Conservation (phyloP, 2,888 invertebrate genomes). For the Scaptodrosophila latifasciaeformis region DNA sequence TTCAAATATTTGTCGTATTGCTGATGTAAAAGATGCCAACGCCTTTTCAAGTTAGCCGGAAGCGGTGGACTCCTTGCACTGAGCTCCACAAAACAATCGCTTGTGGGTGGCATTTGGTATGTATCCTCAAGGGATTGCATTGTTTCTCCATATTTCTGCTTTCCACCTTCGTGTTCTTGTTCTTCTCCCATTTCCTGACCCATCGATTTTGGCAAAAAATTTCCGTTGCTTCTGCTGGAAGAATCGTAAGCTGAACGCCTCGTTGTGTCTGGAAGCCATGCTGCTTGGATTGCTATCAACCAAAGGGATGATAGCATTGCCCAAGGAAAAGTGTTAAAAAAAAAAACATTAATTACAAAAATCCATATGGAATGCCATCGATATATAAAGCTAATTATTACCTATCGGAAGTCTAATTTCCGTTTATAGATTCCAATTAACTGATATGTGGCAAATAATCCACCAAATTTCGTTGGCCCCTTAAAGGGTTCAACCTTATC, state of each 20-base stretch:
- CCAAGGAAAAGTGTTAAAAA: too few species aligned
- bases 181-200: slow-evolving; percentile 37
- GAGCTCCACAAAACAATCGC: too few species aligned
- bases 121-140: too few species aligned
- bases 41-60: slow-evolving; percentile 31
- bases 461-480: too few species aligned
- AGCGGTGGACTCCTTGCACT: slow-evolving; percentile 21
- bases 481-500: too few species aligned
- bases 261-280: slow-evolving; percentile 1
- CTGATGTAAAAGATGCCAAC: slow-evolving; percentile 25
- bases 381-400: too few species aligned
- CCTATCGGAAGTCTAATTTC: slow-evolving; percentile 46
- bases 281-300: not conserved
- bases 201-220: slow-evolving; percentile 41
- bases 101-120: too few species aligned
- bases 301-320: too few species aligned
- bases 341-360: too few species aligned
- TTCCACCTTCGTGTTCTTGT: not conserved
- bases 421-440: slow-evolving; percentile 37
- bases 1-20: slow-evolving; percentile 20
- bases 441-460: too few species aligned
- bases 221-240: slow-evolving; percentile 43
- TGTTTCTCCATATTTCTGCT: not conserved
- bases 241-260: not conserved
- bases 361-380: too few species aligned